Base-by-base conservation (phyloP, 2,888 invertebrate species). In the Eupithecia abbreviata region DNA sequence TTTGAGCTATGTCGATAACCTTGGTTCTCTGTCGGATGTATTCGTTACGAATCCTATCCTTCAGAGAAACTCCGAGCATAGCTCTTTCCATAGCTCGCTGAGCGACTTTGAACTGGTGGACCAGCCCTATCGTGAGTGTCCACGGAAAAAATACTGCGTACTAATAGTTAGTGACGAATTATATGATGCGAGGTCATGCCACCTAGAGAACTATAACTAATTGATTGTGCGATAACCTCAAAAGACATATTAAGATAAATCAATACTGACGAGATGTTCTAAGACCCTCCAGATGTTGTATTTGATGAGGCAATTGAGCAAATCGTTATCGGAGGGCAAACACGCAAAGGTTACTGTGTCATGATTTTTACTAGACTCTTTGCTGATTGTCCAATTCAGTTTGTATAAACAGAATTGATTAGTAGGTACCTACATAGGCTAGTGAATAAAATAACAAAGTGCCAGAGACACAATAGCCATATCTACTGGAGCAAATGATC, bases 321-420 rank as follows among this genome's bases (percentile, higher is more conserved):
- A 73, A 77, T 74, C 75, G 72, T 72, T 75, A 77, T 58, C 73
- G 73, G 71, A 73, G 71, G 73, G 71, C 71, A 67, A 65, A 73
- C 13, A 6, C 30, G 43, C 67, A 74, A 78, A 80, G 81, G 80
- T 80, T 74, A 80, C 72, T 73, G 75, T 80, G 81, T 76, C 79
- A 76, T 69, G 68, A 77, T 75, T 71, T 76, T 77, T 74, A 75
- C 68, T 30, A 75, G 71, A 69, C 58, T 41, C 41, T 71, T 42
- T 68, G 73, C 62, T 58, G 55, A 58, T n/a, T 58, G 55, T 58
- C n/a, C 55, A 66, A 58, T 47, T 43, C 51, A 66, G 65, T 72
- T 72, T 72, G 9, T n/a, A 15, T 12, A 62, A 62, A 62, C 62
- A 62, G 30, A 62, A 62, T 62, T 30, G 62, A 30, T 4, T 30